Evolutionary conservation across 2,888 invertebrate genomes (phyloP), one percentile per base, ranked within the genome.

Genomic region (Leptinotarsa tumamoca): DNA sequence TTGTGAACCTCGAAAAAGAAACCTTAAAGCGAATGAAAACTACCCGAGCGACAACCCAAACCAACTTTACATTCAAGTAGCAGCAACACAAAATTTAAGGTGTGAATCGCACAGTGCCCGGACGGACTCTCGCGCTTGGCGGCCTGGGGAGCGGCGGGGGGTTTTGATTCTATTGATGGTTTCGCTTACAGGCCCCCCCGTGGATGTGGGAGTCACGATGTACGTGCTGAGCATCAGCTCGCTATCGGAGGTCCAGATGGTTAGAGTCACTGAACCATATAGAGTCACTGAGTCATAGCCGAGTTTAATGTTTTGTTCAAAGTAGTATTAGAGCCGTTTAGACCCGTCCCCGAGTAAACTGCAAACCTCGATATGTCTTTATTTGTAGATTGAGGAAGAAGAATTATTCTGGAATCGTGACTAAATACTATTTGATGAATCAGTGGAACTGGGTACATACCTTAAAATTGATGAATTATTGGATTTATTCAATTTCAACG

Each of bases 141-240:
- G 87, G 86, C 86, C 87, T 87, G 86, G 86, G 66, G 72, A 50
- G 43, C 18, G 66, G 33, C n/a, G 66, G 72, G 23, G 49, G 14
- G 52, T 63, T 23, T 63, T 66, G 21, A 67, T 69, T 84, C 82
- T 83, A 80, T 75, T 77, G 72, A 76, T 83, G 82, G 83, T 84
- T 86, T 86, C 86, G 85, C 92, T 94, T 96, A 90, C 95, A 97
- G 97, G 96, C 94, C 95, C 95, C 90, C 96, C 98, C 89, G 97
- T 97, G 91, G 96, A 96, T 91, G 97, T 98, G 90, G 96, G 96
- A 90, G 96, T 97, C 91, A 97, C 97, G 91, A 96, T 98, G 95
- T 97, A 96, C 93, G 97, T 98, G 91, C 95, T 97, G 92, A 96
- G 96, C 92, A 98, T 98, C 94, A 96, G 96, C 93, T 96, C 97